phyloP scores from a whole-genome alignment of 1,140 invertebrate genomes.

The Antheraea pernyi region DNA sequence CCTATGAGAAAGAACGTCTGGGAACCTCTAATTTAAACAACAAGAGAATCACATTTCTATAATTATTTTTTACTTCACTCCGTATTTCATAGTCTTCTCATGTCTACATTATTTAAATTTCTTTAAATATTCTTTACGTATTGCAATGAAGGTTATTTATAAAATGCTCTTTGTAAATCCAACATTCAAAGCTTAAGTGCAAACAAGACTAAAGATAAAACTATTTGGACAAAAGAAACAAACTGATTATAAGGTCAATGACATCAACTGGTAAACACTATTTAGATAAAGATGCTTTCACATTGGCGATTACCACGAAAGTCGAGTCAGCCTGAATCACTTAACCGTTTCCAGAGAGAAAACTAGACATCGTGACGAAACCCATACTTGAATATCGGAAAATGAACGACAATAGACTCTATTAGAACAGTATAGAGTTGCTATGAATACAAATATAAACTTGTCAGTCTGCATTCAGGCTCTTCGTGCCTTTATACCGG shows the following conservation, averaged over 20 bases:
- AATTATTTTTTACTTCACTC: no score
- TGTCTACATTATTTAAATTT: no score
- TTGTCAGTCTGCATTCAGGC: slow-evolving; percentile 31
- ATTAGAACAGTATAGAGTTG: slow-evolving; percentile 11
- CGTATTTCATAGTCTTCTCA: no score
- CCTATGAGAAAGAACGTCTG: no score
- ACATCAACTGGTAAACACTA: neutral
- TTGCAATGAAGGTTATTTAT: neutral
- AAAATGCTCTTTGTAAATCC: neutral
- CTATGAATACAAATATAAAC: slow-evolving; percentile 2
- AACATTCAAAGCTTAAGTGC: neutral
- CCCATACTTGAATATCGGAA: neutral
- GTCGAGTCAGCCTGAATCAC: slow-evolving; percentile 30
- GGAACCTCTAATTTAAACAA: no score
- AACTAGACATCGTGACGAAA: slow-evolving; percentile 35
- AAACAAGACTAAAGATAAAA: no score
- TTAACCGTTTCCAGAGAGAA: slow-evolving; percentile 43
- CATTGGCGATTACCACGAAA: slow-evolving; percentile 20
- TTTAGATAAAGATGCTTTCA: slow-evolving; percentile 6
- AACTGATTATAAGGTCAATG: neutral
- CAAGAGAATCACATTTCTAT: no score
- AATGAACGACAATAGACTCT: slow-evolving; percentile 16
- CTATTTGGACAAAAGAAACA: neutral
- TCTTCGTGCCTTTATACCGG: slow-evolving; percentile 37
- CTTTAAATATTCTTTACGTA: no score